Evolutionary conservation across 2,797 vertebrate genomes (phyloP).

Genomic region (Nothura maculosa): DNA sequence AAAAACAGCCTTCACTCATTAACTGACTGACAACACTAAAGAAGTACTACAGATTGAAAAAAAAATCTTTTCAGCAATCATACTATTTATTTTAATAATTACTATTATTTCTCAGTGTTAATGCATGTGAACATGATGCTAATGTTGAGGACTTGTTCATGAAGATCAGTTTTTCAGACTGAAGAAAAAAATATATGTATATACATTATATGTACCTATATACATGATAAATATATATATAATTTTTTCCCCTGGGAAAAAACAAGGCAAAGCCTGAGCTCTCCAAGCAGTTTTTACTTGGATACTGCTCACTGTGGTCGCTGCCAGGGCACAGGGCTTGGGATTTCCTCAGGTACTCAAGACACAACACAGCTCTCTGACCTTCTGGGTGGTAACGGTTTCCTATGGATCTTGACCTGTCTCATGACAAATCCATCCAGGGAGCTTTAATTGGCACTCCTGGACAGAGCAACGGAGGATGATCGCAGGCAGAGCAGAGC

Average conservation of each 20-base stretch:
- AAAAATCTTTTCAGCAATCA: background rate
- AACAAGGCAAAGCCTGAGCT: background rate
- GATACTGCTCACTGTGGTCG: background rate
- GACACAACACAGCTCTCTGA: background rate
- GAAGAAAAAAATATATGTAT: background rate
- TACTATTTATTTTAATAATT: background rate
- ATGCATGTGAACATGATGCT: background rate
- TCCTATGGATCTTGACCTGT: background rate
- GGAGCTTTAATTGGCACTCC: background rate
- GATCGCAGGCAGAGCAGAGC: background rate
- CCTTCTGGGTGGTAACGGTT: background rate
- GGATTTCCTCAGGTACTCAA: conserved; percentile 25
- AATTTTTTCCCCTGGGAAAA: background rate
- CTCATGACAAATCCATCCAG: background rate
- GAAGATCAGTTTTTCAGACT: background rate
- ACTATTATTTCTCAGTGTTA: background rate
- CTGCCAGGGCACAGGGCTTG: background rate
- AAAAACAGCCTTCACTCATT: background rate
- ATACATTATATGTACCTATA: too few species aligned
- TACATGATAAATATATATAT: too few species aligned
- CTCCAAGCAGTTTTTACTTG: background rate
- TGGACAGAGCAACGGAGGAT: background rate
- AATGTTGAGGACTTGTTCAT: background rate
- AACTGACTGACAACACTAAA: background rate
- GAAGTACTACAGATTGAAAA: background rate